A percentile compares a stretch with the other conserved stretches of the same genome.
These are phyloP conservation scores for Manacus vitellinus DNA, from an alignment of 2,113 vertebrate genomes.

Conservation along the genomic window DNA sequence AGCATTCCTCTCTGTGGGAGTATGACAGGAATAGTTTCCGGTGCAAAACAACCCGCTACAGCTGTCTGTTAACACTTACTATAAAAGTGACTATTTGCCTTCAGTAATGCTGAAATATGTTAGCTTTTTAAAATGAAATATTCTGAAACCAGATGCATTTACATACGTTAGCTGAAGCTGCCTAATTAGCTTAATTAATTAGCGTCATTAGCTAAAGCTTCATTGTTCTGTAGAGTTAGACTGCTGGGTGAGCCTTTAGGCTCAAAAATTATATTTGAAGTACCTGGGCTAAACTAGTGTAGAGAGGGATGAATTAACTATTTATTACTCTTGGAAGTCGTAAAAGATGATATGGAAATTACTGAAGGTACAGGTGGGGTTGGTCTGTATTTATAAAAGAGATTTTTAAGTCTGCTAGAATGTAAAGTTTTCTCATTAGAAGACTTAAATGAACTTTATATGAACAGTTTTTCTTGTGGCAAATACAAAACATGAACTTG, in stretches of 20 bases:
- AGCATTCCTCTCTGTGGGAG: background rate
- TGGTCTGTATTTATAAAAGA: background rate
- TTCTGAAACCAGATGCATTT: constrained; percentile 27
- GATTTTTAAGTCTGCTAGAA: background rate
- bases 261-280: background rate
- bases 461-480: background rate
- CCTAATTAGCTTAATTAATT: constrained; percentile 47
- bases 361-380: background rate
- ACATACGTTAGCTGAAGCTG: constrained; percentile 2
- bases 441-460: background rate
- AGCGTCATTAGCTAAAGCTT: constrained; percentile 2
- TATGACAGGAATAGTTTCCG: background rate
- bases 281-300: background rate
- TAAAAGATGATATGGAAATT: background rate
- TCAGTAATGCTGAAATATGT: constrained; percentile 14
- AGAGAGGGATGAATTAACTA: background rate
- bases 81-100: background rate
- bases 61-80: constrained; percentile 1
- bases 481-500: background rate
- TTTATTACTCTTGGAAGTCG: background rate
- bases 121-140: constrained; percentile 23
- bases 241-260: background rate
- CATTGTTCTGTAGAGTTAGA: background rate
- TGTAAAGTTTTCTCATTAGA: accelerated
- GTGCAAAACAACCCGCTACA: background rate